Percentiles rank a stretch among this genome's conserved stretches.
These are phyloP conservation scores for Dolichopus griseipennis DNA, from an alignment of 2,888 invertebrate genomes.

Conservation along the genomic window DNA sequence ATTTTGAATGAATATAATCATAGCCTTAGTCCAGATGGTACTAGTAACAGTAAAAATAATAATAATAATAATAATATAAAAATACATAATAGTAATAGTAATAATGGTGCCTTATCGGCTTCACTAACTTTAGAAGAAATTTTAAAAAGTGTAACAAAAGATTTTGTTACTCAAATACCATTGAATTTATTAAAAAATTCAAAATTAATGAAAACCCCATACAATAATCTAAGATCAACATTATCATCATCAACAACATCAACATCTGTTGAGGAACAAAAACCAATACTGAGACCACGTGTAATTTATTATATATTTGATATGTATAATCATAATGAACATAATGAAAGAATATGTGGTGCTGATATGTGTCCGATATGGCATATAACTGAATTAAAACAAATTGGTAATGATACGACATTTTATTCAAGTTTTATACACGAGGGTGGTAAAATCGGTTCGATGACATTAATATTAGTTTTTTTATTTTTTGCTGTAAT, in stretches of 20 bases:
- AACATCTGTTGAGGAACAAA: conserved; percentile 22
- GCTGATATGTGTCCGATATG: conserved; percentile 49
- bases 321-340: conserved; percentile 48
- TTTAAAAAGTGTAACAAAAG: not conserved
- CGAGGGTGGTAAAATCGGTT: conserved; percentile 30
- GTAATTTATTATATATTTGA: conserved; percentile 37
- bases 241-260: conserved; percentile 14
- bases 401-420: conserved; percentile 25
- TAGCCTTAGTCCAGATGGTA: not conserved
- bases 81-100: not conserved
- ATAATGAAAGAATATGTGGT: conserved; percentile 51
- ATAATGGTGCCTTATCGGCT: conserved; percentile 4
- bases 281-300: conserved; percentile 21
- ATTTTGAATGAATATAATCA: not conserved
- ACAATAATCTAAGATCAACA: conserved; percentile 11
- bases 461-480: conserved; percentile 33
- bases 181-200: not conserved
- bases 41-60: not conserved
- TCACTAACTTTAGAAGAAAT: not conserved
- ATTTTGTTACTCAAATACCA: not conserved
- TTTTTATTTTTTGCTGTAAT: conserved; percentile 44
- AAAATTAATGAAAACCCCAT: not conserved
- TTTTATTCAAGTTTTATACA: conserved; percentile 34
- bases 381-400: conserved; percentile 23
- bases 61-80: not conserved